These are phyloP conservation scores for Epicampocera succincta DNA, from an alignment of 2,888 invertebrate genomes.

Conservation along the genomic window DNA sequence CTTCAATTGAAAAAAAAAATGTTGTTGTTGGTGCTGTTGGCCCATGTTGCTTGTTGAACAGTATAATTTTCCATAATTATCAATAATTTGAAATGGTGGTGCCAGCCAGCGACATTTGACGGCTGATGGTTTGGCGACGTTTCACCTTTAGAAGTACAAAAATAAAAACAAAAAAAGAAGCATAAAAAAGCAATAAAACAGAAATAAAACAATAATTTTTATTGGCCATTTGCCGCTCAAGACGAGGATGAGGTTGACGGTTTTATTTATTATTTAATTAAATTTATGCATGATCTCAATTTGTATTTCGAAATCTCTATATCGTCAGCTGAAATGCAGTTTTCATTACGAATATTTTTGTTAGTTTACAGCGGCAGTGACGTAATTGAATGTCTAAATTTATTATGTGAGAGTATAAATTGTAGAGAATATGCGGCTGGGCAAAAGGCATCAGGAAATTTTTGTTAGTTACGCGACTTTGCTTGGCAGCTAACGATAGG, in stretches of 20 bases:
- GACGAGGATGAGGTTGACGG: neutral
- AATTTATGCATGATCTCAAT: constrained; percentile 53
- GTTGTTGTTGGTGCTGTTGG: neutral
- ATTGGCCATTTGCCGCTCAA: constrained; percentile 5
- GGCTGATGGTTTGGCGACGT: neutral
- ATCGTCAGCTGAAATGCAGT: too few relatives aligned
- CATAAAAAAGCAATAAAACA: too few relatives aligned
- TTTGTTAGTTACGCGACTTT: too few relatives aligned
- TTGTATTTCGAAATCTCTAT: constrained; percentile 38
- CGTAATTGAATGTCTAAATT: too few relatives aligned
- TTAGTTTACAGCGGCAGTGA: too few relatives aligned
- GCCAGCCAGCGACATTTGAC: constrained; percentile 4
- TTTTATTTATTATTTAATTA: constrained; percentile 56
- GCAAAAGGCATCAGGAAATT: too few relatives aligned
- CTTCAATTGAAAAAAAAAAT: neutral
- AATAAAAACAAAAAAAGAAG: neutral
- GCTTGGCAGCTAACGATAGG: neutral
- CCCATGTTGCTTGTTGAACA: neutral
- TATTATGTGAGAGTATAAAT: too few relatives aligned
- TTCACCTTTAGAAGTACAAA: constrained; percentile 18
- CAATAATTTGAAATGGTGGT: constrained; percentile 14
- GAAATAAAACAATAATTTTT: constrained; percentile 1
- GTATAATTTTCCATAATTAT: constrained; percentile 42
- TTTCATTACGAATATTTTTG: too few relatives aligned
- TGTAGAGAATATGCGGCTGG: too few relatives aligned